These are phyloP conservation scores for Premnoplex brunnescens DNA, from an alignment of 2,797 vertebrate genomes.

Conservation along the genomic window DNA sequence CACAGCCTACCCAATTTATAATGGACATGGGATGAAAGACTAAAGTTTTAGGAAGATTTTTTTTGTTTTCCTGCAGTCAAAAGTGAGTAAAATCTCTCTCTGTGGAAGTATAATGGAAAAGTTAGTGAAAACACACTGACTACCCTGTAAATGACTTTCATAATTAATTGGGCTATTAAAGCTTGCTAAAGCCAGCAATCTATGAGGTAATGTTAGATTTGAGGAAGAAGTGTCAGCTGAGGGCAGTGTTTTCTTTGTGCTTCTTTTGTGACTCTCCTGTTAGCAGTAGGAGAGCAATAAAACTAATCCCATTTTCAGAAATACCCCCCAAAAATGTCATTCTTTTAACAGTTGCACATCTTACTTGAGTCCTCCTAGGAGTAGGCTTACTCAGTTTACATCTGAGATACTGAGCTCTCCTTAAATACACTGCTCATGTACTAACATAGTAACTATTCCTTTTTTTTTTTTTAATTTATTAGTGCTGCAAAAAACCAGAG, in stretches of 20 bases:
- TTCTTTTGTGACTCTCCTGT: neutral
- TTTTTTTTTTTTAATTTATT: neutral
- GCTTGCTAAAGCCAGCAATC: neutral
- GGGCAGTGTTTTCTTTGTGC: neutral
- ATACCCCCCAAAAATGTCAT: neutral
- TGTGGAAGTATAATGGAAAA: neutral
- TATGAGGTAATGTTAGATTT: neutral
- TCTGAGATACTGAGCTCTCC: neutral
- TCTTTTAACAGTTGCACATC: neutral
- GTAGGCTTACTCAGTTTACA: neutral
- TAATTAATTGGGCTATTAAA: slow-evolving; percentile 2
- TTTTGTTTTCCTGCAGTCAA: neutral
- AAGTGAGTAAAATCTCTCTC: neutral
- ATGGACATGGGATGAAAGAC: neutral
- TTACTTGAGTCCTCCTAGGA: neutral
- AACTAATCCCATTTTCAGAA: slow-evolving; percentile 10
- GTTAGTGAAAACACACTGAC: neutral
- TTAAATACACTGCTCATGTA: neutral
- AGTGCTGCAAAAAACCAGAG: neutral
- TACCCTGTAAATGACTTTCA: neutral
- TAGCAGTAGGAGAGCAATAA: neutral
- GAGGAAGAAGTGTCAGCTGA: neutral
- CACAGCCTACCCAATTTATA: neutral
- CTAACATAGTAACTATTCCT: neutral
- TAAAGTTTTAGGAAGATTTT: neutral